Evolutionary conservation across 1,140 invertebrate genomes (phyloP), one percentile per base, ranked within the genome.

Genomic region (Papilio aristodemus): DNA sequence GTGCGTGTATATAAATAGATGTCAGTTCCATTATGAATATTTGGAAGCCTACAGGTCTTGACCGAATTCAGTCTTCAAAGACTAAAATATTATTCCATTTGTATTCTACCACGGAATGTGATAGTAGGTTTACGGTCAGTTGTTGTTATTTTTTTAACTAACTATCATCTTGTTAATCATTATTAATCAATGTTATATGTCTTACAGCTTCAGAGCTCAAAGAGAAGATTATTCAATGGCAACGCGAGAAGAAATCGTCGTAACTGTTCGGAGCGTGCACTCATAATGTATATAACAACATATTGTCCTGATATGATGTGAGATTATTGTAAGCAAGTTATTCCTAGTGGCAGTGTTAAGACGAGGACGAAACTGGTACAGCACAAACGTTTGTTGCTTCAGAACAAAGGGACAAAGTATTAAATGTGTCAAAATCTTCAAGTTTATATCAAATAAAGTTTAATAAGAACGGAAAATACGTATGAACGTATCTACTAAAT

Each of bases 211-310:
- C 92, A 27, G 96, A 97, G 75, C 90, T 97, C 57, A 96, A 96
- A 90, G 93, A 96, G 84, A 93, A 94, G 79, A 97, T 97, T 85
- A 91, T 94, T 46, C 93, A 93, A 64, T 97, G 96, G 96, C 96
- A 96, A 86, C 93, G 93, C 39, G 93, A 95, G 77, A 95, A 94
- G 85, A 93, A 93, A 78, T 73, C 82, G 39, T 89, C 87, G 68
- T 88, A 88, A 87, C 76, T 77, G 69, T 79, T 78, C 73, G 68
- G 75, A 75, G 78, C 78, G 78, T 86, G 81, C 71, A 59, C 74
- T 46, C 68, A 78, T 88, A 85, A 90, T 88, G 87, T 90, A 88
- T 84, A 86, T 86, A 89, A 77, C 64, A 77, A 81, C 17, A 63
- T 86, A 79, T 88, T 86, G 86, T 89, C 85, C 82, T 71, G 57